Evolutionary conservation across 2,888 invertebrate species (phyloP), one percentile per base, ranked within the genome.

Genomic region (Eupeodes latifasciatus): DNA sequence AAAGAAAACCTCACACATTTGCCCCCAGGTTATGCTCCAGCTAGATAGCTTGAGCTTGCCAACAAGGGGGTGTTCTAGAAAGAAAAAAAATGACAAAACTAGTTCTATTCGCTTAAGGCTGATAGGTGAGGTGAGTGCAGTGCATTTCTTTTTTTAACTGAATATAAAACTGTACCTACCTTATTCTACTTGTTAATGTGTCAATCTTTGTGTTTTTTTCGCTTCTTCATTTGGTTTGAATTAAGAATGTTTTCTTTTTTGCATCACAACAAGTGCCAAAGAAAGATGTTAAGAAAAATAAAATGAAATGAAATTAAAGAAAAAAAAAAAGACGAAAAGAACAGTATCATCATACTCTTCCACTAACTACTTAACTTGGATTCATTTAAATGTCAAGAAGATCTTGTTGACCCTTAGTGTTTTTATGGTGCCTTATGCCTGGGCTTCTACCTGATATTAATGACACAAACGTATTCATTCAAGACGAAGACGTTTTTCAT

Each of bases 11-110:
- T 27, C 27, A 55, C 55, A 55, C 51, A 55, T 55, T 19, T 55
- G 19, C 55, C 55, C 55, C 55, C 55, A 0, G 12, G 55, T 12
- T 16, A 7, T 19, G 53, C 53, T 10, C n/a, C n/a, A 16, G 40
- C 40, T 40, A 40, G 40, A 4, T 40, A 5, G 5, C 9, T 40
- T 40, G 6, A 40, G 16, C 40, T 16, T 55, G 55, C 55, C 55
- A 55, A 55, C 55, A 19, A 55, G 19, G 55, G 19, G 55, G 55
- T 55, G 55, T 55, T 55, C 55, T 19, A 55, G 55, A 55, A 55
- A 55, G 7, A 53, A 55, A 55, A 55, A 55, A 19, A 53, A 55
- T 55, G 55, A 16, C 55, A 19, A 19, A 55, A 19, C 55, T 55
- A 55, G 55, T 55, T 55, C 19, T 55, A 1, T 4, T 55, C 7